Evolutionary conservation across 1,140 invertebrate species (phyloP), one percentile per base, ranked within the genome.

Genomic region (Aporrectodea caliginosa): DNA sequence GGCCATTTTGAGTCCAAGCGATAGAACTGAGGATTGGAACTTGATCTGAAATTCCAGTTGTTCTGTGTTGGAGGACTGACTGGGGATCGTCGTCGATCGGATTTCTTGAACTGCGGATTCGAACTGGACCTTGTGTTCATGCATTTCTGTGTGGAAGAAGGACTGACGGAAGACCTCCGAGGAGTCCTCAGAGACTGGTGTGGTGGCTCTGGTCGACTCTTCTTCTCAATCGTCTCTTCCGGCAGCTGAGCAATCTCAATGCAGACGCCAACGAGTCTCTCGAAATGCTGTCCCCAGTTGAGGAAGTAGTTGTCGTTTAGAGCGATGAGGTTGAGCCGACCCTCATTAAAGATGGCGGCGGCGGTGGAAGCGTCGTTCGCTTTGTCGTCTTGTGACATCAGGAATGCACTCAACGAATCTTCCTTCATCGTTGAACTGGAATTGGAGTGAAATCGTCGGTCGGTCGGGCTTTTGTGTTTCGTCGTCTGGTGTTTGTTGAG

Each of bases 201-300:
- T n/a, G n/a, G n/a, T n/a, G n/a, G n/a, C n/a, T n/a, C 43, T 58
- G 43, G 6, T 12, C 6, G 43, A 58, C 6, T 12, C 22, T 58
- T 58, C 22, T 6, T 6, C 43, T 6, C 43, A 58, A 12, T 58
- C 43, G 6, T 58, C 43, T 58, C 6, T 6, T 96, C 94, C 0
- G 95, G 95, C 82, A 98, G 88, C 88, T 97, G 93, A 22, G 95
- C 95, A 84, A 98, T 98, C 87, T 98, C 96, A 89, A 95, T 96
- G 85, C 98, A 98, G 68, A 98, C 95, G 0, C 95, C 95, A 73
- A 96, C 94, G 84, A 98, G 91, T 86, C 93, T 96, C 87, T 97
- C 94, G 87, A 97, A 97, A 89, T 95, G 97, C 6, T 95, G 95
- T 12, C 95, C 95, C 96, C 96, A 98, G 89, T 96, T 97, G 22